A percentile compares a stretch with the other conserved stretches of the same genome.
Conservation (phyloP, 2,113 vertebrate species). For the Hiodon tergisus region DNA sequence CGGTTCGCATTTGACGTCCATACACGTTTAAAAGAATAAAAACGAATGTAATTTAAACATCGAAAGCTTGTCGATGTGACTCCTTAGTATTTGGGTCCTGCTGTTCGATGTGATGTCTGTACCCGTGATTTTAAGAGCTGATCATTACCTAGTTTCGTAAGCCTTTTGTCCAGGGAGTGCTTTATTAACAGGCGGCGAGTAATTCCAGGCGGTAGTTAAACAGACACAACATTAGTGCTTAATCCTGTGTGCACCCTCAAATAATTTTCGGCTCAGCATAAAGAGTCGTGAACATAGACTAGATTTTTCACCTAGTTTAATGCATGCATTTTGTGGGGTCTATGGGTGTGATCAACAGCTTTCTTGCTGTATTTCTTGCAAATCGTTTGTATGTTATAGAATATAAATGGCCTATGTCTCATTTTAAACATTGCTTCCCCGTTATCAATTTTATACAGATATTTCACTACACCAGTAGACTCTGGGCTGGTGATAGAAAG, state of each 20-base stretch:
- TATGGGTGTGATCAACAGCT: constrained; percentile 72
- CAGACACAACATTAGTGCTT: constrained; percentile 40
- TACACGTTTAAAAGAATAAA: not conserved
- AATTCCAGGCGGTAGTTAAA: constrained; percentile 49
- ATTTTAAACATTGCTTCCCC: not conserved
- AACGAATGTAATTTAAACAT: not conserved
- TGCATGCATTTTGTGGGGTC: constrained; percentile 69
- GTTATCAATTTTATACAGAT: not conserved
- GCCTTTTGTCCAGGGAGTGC: constrained; percentile 39
- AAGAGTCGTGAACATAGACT: constrained; percentile 42
- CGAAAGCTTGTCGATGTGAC: not conserved
- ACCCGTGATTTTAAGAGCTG: not conserved
- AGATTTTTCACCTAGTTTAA: constrained; percentile 36
- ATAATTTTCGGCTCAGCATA: constrained; percentile 39
- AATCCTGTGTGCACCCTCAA: constrained; percentile 38
- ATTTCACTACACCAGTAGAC: no score
- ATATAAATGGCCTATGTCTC: constrained; percentile 6
- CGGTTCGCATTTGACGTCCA: not conserved
- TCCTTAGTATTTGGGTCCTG: not conserved
- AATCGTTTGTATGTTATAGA: constrained; percentile 39
- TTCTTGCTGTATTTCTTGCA: constrained; percentile 55
- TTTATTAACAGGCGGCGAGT: constrained; percentile 40
- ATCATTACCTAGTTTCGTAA: constrained; percentile 28
- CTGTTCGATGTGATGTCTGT: not conserved
- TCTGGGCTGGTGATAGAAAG: not conserved